phyloP scores from a whole-genome alignment of 2,888 invertebrate genomes.

The Patella pellucida region DNA sequence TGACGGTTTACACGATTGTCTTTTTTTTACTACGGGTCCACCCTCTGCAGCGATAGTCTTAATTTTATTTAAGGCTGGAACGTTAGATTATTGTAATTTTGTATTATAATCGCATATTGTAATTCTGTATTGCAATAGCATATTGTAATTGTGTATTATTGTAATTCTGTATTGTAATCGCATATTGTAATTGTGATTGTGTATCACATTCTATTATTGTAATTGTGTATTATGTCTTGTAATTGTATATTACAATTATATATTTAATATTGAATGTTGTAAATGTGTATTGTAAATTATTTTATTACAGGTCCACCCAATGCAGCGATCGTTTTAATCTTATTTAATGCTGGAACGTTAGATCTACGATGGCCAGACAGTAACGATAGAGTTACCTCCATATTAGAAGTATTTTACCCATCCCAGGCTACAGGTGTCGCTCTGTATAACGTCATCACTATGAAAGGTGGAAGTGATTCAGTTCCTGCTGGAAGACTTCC shows the following conservation, averaged over 20 bases:
- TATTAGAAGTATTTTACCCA: constrained; percentile 60
- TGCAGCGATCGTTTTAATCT: constrained; percentile 48
- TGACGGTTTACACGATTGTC: too few relatives aligned
- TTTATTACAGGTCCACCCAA: neutral
- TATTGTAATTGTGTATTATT: too few relatives aligned
- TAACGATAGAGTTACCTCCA: constrained; percentile 45
- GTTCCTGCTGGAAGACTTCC: constrained; percentile 65
- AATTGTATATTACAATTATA: too few relatives aligned
- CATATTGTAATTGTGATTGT: too few relatives aligned
- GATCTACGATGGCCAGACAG: constrained; percentile 59
- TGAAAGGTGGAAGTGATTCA: constrained; percentile 39
- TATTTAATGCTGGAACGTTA: constrained; percentile 65
- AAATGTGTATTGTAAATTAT: too few relatives aligned
- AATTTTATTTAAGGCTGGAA: constrained; percentile 63
- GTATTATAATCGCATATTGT: too few relatives aligned
- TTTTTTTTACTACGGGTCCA: neutral
- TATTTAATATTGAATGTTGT: too few relatives aligned
- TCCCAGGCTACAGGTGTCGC: constrained; percentile 65
- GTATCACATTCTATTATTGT: too few relatives aligned
- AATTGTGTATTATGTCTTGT: too few relatives aligned
- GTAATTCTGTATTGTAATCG: too few relatives aligned
- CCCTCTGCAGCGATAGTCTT: constrained; percentile 43
- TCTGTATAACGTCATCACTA: constrained; percentile 47
- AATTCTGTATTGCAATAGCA: too few relatives aligned
- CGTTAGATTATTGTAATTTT: too few relatives aligned